A percentile compares a stretch with the other conserved stretches of the same genome.
Evolutionary conservation across 2,113 vertebrate genomes (phyloP).

Genomic region (Herpetotheres cachinnans): DNA sequence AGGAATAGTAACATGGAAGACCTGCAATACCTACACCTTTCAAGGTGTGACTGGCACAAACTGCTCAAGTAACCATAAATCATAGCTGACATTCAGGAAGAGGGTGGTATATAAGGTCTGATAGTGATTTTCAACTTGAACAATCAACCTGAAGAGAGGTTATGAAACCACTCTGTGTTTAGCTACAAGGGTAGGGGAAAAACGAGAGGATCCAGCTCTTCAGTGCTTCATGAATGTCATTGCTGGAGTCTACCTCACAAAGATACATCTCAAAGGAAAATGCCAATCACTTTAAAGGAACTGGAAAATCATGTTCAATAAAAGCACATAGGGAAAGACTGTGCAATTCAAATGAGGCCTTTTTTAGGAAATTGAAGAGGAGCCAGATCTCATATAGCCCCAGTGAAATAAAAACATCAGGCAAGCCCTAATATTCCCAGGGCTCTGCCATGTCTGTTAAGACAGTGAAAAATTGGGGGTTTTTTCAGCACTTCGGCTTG

Average conservation of each 20-base stretch:
- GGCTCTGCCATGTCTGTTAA: not conserved
- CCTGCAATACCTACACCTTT: not conserved
- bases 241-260: not conserved
- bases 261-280: not conserved
- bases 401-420: not conserved
- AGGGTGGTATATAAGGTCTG: not conserved
- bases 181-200: not conserved
- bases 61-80: not conserved
- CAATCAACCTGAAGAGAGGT: not conserved
- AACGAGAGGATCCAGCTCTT: not conserved
- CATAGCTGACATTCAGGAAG: not conserved
- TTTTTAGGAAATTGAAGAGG: not conserved
- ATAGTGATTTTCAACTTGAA: not conserved
- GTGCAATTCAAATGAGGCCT: not conserved
- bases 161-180: not conserved
- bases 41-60: not conserved
- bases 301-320: not conserved
- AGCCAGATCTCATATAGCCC: not conserved
- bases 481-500: not conserved
- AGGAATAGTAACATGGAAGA: not conserved
- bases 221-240: not conserved
- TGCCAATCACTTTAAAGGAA: not conserved
- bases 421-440: not conserved
- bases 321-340: not conserved
- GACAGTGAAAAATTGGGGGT: not conserved